These are phyloP conservation scores for Blomia tropicalis DNA, from an alignment of 2,888 invertebrate species.

Conservation along the genomic window DNA sequence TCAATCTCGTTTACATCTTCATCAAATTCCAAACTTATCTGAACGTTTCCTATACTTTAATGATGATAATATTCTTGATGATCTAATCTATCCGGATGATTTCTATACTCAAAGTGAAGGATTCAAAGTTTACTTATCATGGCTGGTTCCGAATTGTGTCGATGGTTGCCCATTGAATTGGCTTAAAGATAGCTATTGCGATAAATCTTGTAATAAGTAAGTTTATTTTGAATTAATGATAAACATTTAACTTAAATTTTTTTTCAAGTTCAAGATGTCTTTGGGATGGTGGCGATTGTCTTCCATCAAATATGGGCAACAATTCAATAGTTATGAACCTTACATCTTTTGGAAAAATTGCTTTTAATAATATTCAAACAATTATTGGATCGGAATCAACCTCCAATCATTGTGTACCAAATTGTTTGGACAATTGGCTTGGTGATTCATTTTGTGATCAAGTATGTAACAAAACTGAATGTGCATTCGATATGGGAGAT, in stretches of 20 bases:
- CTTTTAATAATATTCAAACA: neutral
- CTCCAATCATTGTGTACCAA: conserved; percentile 34
- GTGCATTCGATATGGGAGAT: conserved; percentile 42
- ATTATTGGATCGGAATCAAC: conserved; percentile 9
- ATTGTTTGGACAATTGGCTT: conserved; percentile 40
- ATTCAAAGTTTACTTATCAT: conserved; percentile 50
- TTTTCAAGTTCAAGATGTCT: conserved; percentile 53
- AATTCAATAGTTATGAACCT: neutral
- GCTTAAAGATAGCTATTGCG: conserved; percentile 61
- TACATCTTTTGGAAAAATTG: too few species aligned
- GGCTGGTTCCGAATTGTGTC: conserved; percentile 57
- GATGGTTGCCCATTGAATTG: conserved; percentile 57
- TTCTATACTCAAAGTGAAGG: conserved; percentile 49
- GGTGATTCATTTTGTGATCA: conserved; percentile 41
- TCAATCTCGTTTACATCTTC: conserved; percentile 42
- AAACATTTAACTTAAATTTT: conserved; percentile 54
- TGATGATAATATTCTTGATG: conserved; percentile 58
- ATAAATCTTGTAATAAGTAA: conserved; percentile 36
- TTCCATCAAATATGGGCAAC: conserved; percentile 31
- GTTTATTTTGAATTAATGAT: neutral
- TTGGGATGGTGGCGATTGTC: conserved; percentile 49
- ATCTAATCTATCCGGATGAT: conserved; percentile 53
- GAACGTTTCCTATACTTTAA: conserved; percentile 60
- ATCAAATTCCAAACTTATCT: conserved; percentile 54
- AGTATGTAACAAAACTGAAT: conserved; percentile 37